Percentiles rank a stretch among this genome's conserved stretches.
These are phyloP conservation scores for Trichonephila inaurata DNA, from an alignment of 1,140 invertebrate species.

Conservation along the genomic window DNA sequence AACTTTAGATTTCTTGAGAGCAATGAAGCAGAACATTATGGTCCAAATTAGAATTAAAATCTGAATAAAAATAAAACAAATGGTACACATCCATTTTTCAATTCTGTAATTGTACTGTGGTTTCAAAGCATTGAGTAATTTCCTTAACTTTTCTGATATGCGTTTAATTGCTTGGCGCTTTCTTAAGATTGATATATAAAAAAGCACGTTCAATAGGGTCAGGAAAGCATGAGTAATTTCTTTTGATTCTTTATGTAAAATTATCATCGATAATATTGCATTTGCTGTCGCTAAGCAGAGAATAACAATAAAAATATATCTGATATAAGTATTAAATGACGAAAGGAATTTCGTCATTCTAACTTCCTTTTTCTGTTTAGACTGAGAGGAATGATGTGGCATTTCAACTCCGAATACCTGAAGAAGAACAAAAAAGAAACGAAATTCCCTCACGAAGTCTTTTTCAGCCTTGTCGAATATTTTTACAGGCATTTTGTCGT, in stretches of 20 bases:
- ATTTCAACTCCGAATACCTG: too few species aligned
- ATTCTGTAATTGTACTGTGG: neutral
- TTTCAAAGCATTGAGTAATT: neutral
- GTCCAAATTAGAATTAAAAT: neutral
- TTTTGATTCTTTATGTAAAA: too few species aligned
- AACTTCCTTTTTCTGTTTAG: too few species aligned
- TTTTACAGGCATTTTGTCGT: too few species aligned
- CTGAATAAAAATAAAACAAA: neutral
- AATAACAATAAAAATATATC: too few species aligned
- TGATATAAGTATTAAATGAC: too few species aligned
- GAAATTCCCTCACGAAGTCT: too few species aligned
- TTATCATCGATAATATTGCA: too few species aligned
- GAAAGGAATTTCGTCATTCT: too few species aligned
- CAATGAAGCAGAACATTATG: neutral
- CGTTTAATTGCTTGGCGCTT: neutral
- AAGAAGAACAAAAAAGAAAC: too few species aligned
- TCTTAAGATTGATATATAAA: neutral
- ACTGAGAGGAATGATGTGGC: too few species aligned
- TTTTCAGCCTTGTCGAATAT: too few species aligned
- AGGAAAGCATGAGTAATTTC: neutral
- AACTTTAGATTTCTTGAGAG: neutral
- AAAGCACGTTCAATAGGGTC: neutral
- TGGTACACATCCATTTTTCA: neutral
- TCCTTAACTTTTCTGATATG: neutral
- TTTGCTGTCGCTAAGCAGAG: neutral